A percentile compares a stretch with the other conserved stretches of the same genome.
These are phyloP conservation scores for Agonopterix arenella DNA, from an alignment of 2,888 invertebrate species.

Conservation along the genomic window DNA sequence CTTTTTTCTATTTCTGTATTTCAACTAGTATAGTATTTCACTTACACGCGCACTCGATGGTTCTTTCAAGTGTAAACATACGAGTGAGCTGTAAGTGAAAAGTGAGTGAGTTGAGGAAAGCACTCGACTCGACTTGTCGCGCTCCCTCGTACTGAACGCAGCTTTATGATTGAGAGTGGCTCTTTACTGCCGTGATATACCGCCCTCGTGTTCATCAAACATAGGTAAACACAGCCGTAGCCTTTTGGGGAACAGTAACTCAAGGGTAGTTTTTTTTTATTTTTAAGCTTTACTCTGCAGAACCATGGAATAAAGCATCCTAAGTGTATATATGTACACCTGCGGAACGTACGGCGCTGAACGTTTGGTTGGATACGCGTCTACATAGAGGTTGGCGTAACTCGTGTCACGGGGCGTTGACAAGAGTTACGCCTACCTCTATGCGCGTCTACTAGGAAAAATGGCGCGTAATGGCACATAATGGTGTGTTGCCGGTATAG, in stretches of 20 bases:
- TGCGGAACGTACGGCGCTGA: too few relatives aligned
- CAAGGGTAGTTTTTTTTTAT: neutral
- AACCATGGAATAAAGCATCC: too few relatives aligned
- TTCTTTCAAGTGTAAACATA: slow-evolving; percentile 9
- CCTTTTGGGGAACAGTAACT: neutral
- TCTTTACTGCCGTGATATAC: too few relatives aligned
- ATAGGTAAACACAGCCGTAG: neutral
- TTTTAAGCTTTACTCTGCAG: too few relatives aligned
- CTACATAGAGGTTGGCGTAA: too few relatives aligned
- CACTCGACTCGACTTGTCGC: slow-evolving; percentile 19
- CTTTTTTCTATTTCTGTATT: neutral
- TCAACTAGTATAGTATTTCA: neutral
- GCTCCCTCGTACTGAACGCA: slow-evolving; percentile 19
- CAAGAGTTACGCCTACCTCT: too few relatives aligned
- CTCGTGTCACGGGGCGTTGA: too few relatives aligned
- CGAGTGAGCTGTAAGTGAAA: slow-evolving; percentile 5
- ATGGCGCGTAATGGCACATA: too few relatives aligned
- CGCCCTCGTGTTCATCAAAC: neutral
- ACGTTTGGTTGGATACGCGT: too few relatives aligned
- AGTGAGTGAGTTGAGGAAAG: slow-evolving; percentile 24
- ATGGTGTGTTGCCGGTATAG: too few relatives aligned
- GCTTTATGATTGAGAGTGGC: slow-evolving; percentile 22
- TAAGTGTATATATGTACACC: too few relatives aligned
- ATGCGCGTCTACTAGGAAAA: too few relatives aligned
- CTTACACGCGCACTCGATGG: neutral